A percentile compares a stretch with the other conserved stretches of the same genome.
Evolutionary conservation across 30 jellyfish, hydroid and myxozoan genomes (phyloP).

Genomic region (Phacellophora camtschatica): DNA sequence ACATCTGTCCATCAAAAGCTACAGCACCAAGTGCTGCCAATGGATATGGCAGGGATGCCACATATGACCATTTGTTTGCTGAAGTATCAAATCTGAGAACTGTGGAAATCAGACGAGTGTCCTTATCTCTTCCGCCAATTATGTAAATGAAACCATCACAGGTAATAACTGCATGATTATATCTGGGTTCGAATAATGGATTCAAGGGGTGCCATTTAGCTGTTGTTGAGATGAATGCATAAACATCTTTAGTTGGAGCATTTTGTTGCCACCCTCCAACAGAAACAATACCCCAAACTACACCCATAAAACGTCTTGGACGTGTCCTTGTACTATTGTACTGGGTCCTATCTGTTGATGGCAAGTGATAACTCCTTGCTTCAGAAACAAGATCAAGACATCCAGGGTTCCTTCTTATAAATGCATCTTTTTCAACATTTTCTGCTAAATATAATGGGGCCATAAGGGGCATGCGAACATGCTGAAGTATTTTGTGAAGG

Average conservation of each 20-base stretch:
- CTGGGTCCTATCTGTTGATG: conserved; percentile 53
- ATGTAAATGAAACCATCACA: conserved; percentile 93
- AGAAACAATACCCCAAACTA: conserved; percentile 82
- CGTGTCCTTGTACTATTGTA: conserved; percentile 47
- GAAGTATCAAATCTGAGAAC: conserved; percentile 90
- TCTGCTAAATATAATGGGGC: conserved; percentile 86
- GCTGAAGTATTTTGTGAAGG: conserved; percentile 44
- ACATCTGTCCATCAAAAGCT: conserved; percentile 84
- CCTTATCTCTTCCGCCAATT: conserved; percentile 90
- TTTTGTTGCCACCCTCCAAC: conserved; percentile 94
- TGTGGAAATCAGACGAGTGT: conserved; percentile 69
- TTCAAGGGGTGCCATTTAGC: conserved; percentile 85
- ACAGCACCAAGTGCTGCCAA: conserved; percentile 91
- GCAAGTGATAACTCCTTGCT: conserved; percentile 63
- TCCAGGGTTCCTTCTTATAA: conserved; percentile 33
- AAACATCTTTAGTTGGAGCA: conserved; percentile 82
- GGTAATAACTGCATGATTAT: conserved; percentile 86
- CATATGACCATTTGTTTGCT: conserved; percentile 76
- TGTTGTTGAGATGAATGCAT: conserved; percentile 72
- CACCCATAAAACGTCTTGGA: conserved; percentile 96
- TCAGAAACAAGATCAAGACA: conserved; percentile 71
- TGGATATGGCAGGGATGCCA: conserved; percentile 85
- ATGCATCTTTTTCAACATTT: conserved; percentile 67
- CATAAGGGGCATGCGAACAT: conserved; percentile 78
- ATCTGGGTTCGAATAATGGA: conserved; percentile 75